phyloP scores from a whole-genome alignment of 2,888 invertebrate genomes.

The Dioctria linearis region DNA sequence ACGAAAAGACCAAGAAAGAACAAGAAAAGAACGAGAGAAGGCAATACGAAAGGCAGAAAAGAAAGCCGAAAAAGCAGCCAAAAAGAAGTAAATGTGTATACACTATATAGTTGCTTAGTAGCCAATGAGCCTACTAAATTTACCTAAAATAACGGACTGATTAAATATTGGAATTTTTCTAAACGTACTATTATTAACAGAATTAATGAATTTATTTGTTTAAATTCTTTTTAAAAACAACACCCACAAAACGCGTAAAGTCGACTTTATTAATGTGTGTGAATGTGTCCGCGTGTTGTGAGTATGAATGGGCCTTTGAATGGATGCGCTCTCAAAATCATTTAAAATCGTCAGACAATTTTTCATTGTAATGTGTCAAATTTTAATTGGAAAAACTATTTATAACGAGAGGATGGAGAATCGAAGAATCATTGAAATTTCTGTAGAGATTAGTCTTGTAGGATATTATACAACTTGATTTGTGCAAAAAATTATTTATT shows the following conservation, averaged over 20 bases:
- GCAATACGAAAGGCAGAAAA: conserved; percentile 90
- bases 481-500: conserved; percentile 33
- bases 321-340: conserved; percentile 1
- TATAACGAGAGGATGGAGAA: neutral
- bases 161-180: conserved; percentile 46
- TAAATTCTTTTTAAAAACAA: conserved; percentile 24
- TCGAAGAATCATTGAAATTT: neutral
- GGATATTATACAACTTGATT: conserved; percentile 19
- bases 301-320: neutral
- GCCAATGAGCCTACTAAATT: conserved; percentile 30
- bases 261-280: conserved; percentile 25
- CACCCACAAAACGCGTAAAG: neutral
- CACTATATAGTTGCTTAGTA: conserved; percentile 26
- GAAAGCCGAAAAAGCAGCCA: conserved; percentile 79
- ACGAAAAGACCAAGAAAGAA: conserved; percentile 85
- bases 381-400: conserved; percentile 31
- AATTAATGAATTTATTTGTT: conserved; percentile 40
- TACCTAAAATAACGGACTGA: conserved; percentile 50
- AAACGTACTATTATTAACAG: conserved; percentile 41
- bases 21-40: conserved; percentile 86
- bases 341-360: neutral
- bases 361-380: conserved; percentile 35
- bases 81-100: conserved; percentile 72
- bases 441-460: conserved; percentile 22
- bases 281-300: conserved; percentile 1